phyloP scores from a whole-genome alignment of 2,113 vertebrate species.

The Cynocephalus volans region DNA sequence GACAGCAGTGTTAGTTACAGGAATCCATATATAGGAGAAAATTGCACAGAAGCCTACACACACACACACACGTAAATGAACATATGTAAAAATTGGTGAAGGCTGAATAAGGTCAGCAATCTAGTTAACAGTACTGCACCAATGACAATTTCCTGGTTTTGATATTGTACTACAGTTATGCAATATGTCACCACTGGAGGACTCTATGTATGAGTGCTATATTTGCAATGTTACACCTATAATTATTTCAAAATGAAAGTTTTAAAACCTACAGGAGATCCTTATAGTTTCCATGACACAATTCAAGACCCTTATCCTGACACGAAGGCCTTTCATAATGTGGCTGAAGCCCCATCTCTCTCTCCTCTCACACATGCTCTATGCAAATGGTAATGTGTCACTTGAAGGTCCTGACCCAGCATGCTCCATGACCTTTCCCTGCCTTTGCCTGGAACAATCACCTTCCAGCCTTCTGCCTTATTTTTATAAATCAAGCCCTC shows the following conservation, averaged over 20 bases:
- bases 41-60: neutral
- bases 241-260: neutral
- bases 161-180: too few relatives aligned
- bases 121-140: neutral
- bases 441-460: neutral
- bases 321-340: neutral
- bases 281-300: neutral
- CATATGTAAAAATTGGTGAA: neutral
- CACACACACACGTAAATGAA: neutral
- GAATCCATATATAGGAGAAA: too few relatives aligned
- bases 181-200: neutral
- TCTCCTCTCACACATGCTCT: too few relatives aligned
- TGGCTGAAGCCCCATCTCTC: neutral
- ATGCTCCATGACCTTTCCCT: neutral
- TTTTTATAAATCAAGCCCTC: neutral
- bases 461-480: neutral
- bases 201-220: neutral
- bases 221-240: neutral
- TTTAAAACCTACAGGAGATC: neutral
- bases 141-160: neutral
- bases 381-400: too few relatives aligned
- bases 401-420: neutral
- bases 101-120: neutral
- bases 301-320: neutral
- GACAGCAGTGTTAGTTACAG: too few relatives aligned